phyloP scores from a whole-genome alignment of 30 jellyfish, hydroid and myxozoan genomes.

The Aurelia sp. region DNA sequence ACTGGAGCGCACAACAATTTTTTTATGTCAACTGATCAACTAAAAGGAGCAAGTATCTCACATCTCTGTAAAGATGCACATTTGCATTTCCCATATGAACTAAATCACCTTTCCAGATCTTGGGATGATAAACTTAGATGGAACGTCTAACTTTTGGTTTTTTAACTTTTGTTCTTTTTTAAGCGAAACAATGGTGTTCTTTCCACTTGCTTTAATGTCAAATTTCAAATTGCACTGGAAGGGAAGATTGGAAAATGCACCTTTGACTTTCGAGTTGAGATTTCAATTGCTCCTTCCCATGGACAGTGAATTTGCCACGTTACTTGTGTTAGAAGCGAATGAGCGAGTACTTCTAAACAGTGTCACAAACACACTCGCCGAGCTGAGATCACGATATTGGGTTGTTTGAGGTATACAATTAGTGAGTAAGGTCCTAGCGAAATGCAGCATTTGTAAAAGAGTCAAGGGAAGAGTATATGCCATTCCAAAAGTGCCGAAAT shows the following conservation, averaged over 20 bases:
- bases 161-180: too few relatives aligned
- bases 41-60: too few relatives aligned
- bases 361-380: slow-evolving; percentile 1
- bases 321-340: neutral
- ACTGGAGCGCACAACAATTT: too few relatives aligned
- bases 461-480: slow-evolving; percentile 30
- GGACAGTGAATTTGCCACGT: slow-evolving; percentile 30
- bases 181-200: too few relatives aligned
- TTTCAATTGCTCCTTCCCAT: slow-evolving; percentile 17
- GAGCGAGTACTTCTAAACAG: slow-evolving; percentile 14
- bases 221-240: neutral
- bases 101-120: too few relatives aligned
- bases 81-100: too few relatives aligned
- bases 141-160: too few relatives aligned
- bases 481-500: slow-evolving; percentile 30
- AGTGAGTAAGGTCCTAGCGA: slow-evolving; percentile 3
- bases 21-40: too few relatives aligned
- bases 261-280: neutral
- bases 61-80: too few relatives aligned
- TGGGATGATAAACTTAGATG: too few relatives aligned
- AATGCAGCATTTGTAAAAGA: slow-evolving; percentile 20
- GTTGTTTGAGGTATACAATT: slow-evolving; percentile 3
- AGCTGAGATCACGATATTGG: slow-evolving; percentile 2
- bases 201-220: too few relatives aligned
- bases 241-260: slow-evolving; percentile 37